phyloP scores from a whole-genome alignment of 1,140 invertebrate genomes.

The Drosophila willistoni region DNA sequence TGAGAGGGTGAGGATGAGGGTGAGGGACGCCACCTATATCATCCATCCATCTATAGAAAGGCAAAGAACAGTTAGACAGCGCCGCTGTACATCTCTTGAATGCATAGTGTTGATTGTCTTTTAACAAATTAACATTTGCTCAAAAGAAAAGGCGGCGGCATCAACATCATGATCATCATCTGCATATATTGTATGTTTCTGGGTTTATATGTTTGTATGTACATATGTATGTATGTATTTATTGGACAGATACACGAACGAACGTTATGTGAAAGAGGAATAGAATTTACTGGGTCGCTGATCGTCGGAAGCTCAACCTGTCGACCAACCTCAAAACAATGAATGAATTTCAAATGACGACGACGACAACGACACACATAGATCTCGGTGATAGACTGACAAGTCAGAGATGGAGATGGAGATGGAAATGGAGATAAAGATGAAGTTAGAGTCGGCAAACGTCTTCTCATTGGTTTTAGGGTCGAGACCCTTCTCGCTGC shows the following conservation, averaged over 20 bases:
- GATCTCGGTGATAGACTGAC: slow-evolving; percentile 21
- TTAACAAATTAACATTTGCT: slow-evolving; percentile 69
- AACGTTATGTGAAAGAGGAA: slow-evolving; percentile 46
- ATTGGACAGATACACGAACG: slow-evolving; percentile 38
- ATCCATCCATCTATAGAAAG: slow-evolving; percentile 54
- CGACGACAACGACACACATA: slow-evolving; percentile 19
- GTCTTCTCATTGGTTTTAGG: slow-evolving; percentile 7
- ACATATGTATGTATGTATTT: slow-evolving; percentile 35
- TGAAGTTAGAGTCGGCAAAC: slow-evolving; percentile 9
- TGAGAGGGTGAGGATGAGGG: background rate
- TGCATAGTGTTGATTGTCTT: slow-evolving; percentile 37
- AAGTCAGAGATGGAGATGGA: background rate
- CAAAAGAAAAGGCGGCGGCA: slow-evolving; percentile 46
- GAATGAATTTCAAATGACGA: slow-evolving; percentile 54
- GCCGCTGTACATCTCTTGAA: slow-evolving; percentile 3
- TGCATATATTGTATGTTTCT: background rate
- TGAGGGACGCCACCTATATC: background rate
- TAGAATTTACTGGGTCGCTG: slow-evolving; percentile 56
- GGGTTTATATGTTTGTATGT: background rate
- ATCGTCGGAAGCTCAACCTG: slow-evolving; percentile 9
- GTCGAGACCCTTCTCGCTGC: background rate
- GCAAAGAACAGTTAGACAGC: slow-evolving; percentile 72
- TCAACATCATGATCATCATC: slow-evolving; percentile 15
- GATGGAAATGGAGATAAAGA: slow-evolving; percentile 10
- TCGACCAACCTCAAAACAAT: slow-evolving; percentile 41